Evolutionary conservation across 2,113 vertebrate genomes (phyloP), one percentile per base, ranked within the genome.

Genomic region (Ageneiosus marmoratus): DNA sequence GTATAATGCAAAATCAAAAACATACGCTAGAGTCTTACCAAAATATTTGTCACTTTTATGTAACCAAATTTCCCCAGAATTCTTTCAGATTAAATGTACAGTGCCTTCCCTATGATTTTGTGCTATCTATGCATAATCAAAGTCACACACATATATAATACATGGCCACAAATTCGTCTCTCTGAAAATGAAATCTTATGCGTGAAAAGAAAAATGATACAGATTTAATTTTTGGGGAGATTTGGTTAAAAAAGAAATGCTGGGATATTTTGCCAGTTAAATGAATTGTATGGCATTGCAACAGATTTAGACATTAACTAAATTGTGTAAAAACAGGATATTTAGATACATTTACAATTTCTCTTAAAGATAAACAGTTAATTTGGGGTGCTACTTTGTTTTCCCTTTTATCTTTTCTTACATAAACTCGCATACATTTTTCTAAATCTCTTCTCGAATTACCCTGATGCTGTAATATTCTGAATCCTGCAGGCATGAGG

Each of bases 401-500:
- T 27, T 48, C 12, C 44, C n/a, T 48, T 18, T 73, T 46, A 48
- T 48, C 69, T 16, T 73, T 5, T 32, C 16, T 11, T 74, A 51
- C 16, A 74, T 24, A 51, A 50, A 51, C 27, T 16, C 24, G 0
- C 22, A 46, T 4, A 72, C 44, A 27, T 2, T 1, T 50, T 9
- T 74, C 22, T 51, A 60, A 77, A 34, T 20, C 13, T n/a, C 2
- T 1, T 22, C 7, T 37, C 2, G 18, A 37, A 41, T n/a, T 37
- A 27, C 3, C 18, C 41, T 48, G 58, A 32, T 65, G 46, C 44
- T 65, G 13, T 46, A 20, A 80, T 63, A 15, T 51, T 46, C 13
- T 69, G 79, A 69, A 80, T 55, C 82, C 88, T 62, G 83, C 92
- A 99, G 97, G 94, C 96, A 97, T 0, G 97, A 98, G 92, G 97